These are phyloP conservation scores for Habropoda laboriosa DNA, from an alignment of 1,140 invertebrate species.

Conservation along the genomic window DNA sequence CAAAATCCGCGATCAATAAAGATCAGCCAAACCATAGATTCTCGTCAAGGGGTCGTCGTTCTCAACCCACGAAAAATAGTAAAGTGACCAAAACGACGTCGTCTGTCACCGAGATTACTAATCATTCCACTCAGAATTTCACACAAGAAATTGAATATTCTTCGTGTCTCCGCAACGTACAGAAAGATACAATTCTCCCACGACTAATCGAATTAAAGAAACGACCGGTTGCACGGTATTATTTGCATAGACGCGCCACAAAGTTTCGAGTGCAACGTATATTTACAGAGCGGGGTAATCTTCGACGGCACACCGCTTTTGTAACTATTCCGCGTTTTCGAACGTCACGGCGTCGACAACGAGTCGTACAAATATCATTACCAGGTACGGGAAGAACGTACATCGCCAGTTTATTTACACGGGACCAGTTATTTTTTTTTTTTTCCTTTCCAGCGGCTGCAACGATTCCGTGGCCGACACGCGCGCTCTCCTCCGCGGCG, in stretches of 20 bases:
- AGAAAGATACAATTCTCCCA: neutral
- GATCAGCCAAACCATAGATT: too few relatives aligned
- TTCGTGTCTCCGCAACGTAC: too few relatives aligned
- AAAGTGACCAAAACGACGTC: too few relatives aligned
- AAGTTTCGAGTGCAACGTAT: conserved; percentile 11
- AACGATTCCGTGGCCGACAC: conserved; percentile 36
- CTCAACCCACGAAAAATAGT: too few relatives aligned
- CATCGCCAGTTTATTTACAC: conserved; percentile 29
- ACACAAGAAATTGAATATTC: too few relatives aligned
- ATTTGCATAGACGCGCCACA: neutral
- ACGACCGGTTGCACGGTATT: neutral
- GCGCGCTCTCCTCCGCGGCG: neutral
- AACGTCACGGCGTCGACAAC: neutral
- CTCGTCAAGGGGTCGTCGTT: too few relatives aligned
- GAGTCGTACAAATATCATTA: conserved; percentile 36
- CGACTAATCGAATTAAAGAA: neutral
- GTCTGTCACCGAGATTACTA: too few relatives aligned
- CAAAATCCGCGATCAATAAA: too few relatives aligned
- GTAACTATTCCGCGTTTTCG: neutral
- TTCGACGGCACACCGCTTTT: neutral
- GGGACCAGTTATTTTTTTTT: too few relatives aligned
- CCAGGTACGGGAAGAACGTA: neutral
- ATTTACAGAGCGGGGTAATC: conserved; percentile 12
- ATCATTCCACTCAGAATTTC: too few relatives aligned
- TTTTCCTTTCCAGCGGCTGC: neutral